Conservation (phyloP, 2,888 invertebrate species). For the Xestia rhomboidea region DNA sequence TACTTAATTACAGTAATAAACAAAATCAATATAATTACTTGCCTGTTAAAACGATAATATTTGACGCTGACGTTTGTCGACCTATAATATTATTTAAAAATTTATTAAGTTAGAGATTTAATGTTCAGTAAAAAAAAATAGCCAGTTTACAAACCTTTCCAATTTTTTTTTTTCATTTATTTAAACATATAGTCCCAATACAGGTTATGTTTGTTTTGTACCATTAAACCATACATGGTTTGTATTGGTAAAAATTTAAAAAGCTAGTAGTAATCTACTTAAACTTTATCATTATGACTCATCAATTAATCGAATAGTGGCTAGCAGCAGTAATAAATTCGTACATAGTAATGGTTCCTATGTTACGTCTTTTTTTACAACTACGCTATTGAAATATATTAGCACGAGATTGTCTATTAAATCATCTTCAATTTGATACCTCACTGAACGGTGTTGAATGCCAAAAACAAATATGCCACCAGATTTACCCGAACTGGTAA, state of each 20-base stretch:
- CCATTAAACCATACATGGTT: no score
- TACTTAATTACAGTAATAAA: neutral
- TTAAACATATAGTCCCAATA: no score
- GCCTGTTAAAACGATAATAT: neutral
- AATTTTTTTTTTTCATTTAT: no score
- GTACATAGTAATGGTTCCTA: neutral
- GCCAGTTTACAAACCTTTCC: neutral
- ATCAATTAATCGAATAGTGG: neutral
- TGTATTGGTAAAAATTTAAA: no score
- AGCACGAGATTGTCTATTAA: conserved; percentile 7
- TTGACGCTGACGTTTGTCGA: neutral
- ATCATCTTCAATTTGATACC: conserved; percentile 28
- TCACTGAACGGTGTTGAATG: conserved; percentile 20
- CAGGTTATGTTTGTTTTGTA: no score
- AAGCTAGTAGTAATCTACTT: no score
- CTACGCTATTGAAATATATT: neutral
- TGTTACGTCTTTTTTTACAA: neutral
- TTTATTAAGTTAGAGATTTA: neutral
- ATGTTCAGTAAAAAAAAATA: neutral
- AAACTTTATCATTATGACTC: neutral
- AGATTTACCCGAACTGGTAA: conserved; percentile 37
- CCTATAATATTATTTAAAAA: no score
- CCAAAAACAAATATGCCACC: conserved; percentile 34
- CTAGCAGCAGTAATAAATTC: neutral
- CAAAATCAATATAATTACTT: neutral